Conservation (phyloP, 92 coral and sea anemone species). For the Porites evermanni region DNA sequence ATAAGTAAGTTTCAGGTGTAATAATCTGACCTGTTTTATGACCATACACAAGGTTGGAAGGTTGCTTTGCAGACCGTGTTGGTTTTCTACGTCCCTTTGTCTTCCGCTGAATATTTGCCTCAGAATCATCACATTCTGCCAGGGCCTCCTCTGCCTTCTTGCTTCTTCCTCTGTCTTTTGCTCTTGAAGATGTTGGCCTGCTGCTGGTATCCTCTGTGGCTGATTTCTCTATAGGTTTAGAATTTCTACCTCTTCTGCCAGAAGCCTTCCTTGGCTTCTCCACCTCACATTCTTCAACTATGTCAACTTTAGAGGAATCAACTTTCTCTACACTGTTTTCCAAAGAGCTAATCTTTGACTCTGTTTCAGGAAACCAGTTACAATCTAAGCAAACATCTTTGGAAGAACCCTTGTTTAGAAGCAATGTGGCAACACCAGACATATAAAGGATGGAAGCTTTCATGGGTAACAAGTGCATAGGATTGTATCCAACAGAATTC, state of each 20-base stretch:
- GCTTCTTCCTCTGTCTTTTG: conserved; percentile 55
- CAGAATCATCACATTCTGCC: conserved; percentile 3
- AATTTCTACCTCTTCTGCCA: not conserved
- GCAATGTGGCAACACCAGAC: conserved; percentile 31
- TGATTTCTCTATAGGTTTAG: conserved; percentile 4
- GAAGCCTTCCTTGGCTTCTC: conserved; percentile 35
- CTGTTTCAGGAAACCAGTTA: conserved; percentile 15
- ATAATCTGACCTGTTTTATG: not conserved
- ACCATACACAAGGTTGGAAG: not conserved
- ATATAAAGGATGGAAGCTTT: conserved; percentile 62
- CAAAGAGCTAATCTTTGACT: not conserved
- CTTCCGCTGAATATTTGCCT: not conserved
- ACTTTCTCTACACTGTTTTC: not conserved
- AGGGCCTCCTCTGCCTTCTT: conserved; percentile 10
- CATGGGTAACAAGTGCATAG: conserved; percentile 42
- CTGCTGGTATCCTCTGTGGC: not conserved
- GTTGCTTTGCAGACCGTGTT: not conserved
- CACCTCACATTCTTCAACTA: conserved; percentile 2
- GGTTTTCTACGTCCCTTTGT: conserved; percentile 19
- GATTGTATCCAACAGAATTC: conserved; percentile 24
- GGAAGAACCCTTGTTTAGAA: not conserved
- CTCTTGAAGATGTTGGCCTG: conserved; percentile 23
- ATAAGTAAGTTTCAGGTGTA: too few relatives aligned
- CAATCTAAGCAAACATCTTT: conserved; percentile 14
- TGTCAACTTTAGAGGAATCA: not conserved